Evolutionary conservation across 2,113 vertebrate genomes (phyloP), one percentile per base, ranked within the genome.

Genomic region (Myotis yumanensis): DNA sequence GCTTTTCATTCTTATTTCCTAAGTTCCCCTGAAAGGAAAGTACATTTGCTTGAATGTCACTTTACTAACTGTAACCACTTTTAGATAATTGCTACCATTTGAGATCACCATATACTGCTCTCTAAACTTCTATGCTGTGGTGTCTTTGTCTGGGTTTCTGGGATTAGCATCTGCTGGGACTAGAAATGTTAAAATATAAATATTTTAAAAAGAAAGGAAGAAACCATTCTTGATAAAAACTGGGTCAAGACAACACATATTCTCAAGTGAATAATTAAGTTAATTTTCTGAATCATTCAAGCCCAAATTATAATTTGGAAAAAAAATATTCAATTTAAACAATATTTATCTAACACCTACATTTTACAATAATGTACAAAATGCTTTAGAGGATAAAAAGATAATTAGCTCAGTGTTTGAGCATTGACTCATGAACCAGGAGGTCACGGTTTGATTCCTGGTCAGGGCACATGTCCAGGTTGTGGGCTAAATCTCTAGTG

Each of bases 261-360:
- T 93, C 75, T 51, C 68, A 93, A 95, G 46, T 86, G 52, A 32
- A 77, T 92, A 93, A 96, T 92, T 90, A 95, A 75, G 43, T 76
- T 76, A 92, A 95, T 94, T 91, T 94, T 85, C 25, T 92, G 16
- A 4, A 30, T 81, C 59, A n/a, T 85, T 95, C 46, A 76, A 93
- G 16, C 3, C 14, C 40, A 91, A 81, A 93, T 85, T 96, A 81
- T 88, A 94, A 93, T 90, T 73, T 92, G 32, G 64, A 81, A 88
- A 69, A 69, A 76, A 81, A 88, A 64, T 16, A 57, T 91, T 85
- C 48, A 93, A 82, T 88, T 95, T 85, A 92, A 88, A n/a, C 32
- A 82, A 81, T 66, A 93, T 59, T 84, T 95, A 89, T 92, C 73
- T 93, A 79, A n/a, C 35, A 88, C 68, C 40, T 96, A 52, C 12